These are phyloP conservation scores for Zele albiditarsus DNA, from an alignment of 2,888 invertebrate genomes.

Conservation along the genomic window DNA sequence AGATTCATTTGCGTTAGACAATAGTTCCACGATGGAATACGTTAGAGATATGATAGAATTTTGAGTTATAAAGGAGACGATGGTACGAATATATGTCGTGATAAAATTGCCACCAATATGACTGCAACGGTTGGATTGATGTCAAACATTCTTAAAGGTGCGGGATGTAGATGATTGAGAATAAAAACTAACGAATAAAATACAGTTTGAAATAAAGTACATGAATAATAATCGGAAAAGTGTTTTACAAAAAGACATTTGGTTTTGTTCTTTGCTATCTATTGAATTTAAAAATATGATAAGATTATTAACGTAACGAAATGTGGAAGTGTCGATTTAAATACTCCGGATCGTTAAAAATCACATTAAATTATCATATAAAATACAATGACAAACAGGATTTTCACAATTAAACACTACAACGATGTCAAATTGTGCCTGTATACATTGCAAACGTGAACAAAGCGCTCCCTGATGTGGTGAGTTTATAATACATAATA, in stretches of 20 bases:
- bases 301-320: conserved; percentile 43
- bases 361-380: conserved; percentile 74
- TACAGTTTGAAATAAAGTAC: neutral
- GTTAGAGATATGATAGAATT: too few relatives aligned
- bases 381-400: conserved; percentile 75
- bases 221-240: neutral
- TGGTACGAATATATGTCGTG: too few relatives aligned
- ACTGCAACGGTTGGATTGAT: too few relatives aligned
- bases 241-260: conserved; percentile 42
- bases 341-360: conserved; percentile 73
- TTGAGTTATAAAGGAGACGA: too few relatives aligned
- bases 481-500: conserved; percentile 55
- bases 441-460: conserved; percentile 64
- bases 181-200: neutral
- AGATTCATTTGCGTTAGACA: too few relatives aligned
- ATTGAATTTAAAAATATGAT: conserved; percentile 47
- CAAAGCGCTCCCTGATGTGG: conserved; percentile 66
- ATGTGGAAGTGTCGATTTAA: conserved; percentile 70
- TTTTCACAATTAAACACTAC: conserved; percentile 71
- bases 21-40: too few relatives aligned
- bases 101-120: too few relatives aligned
- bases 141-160: neutral
- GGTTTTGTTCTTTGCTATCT: conserved; percentile 46
- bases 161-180: neutral
- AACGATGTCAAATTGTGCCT: conserved; percentile 67